phyloP scores from a whole-genome alignment of 2,797 vertebrate genomes.

The Falco cherrug region DNA sequence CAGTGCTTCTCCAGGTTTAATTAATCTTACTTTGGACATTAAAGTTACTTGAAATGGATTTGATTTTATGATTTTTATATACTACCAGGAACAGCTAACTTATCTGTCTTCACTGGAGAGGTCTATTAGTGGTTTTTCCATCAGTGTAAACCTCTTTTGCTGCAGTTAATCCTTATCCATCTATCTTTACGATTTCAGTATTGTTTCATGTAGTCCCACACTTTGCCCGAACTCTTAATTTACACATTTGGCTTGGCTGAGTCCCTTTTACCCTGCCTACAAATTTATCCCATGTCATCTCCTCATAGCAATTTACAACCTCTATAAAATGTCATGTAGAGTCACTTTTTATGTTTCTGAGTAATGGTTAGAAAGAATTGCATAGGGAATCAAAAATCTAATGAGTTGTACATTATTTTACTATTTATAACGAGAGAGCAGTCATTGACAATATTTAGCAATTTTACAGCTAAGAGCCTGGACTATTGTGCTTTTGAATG shows the following conservation, averaged over 20 bases:
- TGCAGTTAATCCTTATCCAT: slow-evolving; percentile 32
- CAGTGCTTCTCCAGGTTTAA: slow-evolving; percentile 8
- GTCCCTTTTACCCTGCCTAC: slow-evolving; percentile 76
- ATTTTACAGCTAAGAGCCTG: slow-evolving; percentile 80
- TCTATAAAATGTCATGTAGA: slow-evolving; percentile 81
- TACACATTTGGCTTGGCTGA: slow-evolving; percentile 75
- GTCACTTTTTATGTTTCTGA: slow-evolving; percentile 79
- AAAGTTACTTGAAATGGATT: neutral
- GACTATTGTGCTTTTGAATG: slow-evolving; percentile 84
- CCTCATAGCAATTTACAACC: slow-evolving; percentile 82
- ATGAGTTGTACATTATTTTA: slow-evolving; percentile 81
- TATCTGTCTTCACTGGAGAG: neutral
- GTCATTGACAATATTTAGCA: slow-evolving; percentile 83
- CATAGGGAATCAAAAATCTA: slow-evolving; percentile 82
- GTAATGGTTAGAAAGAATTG: slow-evolving; percentile 80
- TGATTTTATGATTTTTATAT: slow-evolving; percentile 4
- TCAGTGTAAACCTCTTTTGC: slow-evolving; percentile 22
- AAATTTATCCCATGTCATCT: slow-evolving; percentile 85
- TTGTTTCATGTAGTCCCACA: slow-evolving; percentile 68
- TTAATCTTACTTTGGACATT: slow-evolving; percentile 24
- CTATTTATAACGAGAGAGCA: slow-evolving; percentile 82
- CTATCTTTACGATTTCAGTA: slow-evolving; percentile 64
- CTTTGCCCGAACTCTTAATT: slow-evolving; percentile 74
- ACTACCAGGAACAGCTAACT: neutral
- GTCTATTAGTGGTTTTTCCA: slow-evolving; percentile 4